Evolutionary conservation across 2,113 vertebrate species (phyloP).

Genomic region (Meles meles): DNA sequence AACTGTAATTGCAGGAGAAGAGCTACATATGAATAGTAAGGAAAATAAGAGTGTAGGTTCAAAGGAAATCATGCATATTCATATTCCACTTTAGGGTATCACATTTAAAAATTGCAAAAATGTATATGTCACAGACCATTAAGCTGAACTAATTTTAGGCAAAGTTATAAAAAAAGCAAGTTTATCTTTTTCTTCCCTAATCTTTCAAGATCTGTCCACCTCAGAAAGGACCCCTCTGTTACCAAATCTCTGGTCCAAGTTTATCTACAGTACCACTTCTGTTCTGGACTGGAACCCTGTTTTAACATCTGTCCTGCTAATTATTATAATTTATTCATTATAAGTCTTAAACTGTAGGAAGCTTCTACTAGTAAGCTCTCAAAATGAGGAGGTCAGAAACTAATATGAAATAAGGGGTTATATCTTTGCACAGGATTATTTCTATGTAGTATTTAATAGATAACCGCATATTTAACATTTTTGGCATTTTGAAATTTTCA

Average conservation of each 20-base stretch:
- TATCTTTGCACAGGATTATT: neutral
- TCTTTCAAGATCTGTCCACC: neutral
- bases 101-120: neutral
- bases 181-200: neutral
- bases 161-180: neutral
- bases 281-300: neutral
- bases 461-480: neutral
- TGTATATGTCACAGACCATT: no score
- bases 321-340: neutral
- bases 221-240: neutral
- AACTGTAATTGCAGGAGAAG: neutral
- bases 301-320: neutral
- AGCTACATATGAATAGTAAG: neutral
- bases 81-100: neutral
- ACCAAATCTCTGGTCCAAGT: neutral
- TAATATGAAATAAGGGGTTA: neutral
- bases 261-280: neutral
- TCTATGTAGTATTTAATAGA: neutral
- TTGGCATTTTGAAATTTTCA: neutral
- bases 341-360: neutral
- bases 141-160: neutral
- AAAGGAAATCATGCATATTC: neutral
- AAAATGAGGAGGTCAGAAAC: neutral
- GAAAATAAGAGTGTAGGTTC: neutral
- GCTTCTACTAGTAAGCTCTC: neutral